phyloP scores from a whole-genome alignment of 2,113 vertebrate genomes.

The Oxyura jamaicensis region DNA sequence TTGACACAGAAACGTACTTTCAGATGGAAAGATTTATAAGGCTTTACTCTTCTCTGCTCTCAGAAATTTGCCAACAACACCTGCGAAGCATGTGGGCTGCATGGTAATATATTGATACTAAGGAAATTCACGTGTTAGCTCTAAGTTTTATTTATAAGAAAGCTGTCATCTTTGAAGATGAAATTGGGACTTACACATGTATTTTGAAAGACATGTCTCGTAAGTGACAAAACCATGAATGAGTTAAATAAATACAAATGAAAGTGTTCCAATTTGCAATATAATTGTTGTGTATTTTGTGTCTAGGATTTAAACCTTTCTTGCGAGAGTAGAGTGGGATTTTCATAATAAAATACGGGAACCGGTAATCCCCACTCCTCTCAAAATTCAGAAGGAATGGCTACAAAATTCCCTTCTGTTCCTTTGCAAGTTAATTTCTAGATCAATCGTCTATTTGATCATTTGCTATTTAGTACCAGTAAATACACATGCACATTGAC shows the following conservation, averaged over 20 bases:
- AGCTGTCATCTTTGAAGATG: constrained; percentile 64
- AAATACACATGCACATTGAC: not conserved
- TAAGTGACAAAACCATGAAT: constrained; percentile 73
- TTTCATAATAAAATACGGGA: not conserved
- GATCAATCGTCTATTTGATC: not conserved
- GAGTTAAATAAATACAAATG: constrained; percentile 69
- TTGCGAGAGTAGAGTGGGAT: not conserved
- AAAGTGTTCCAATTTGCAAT: constrained; percentile 51
- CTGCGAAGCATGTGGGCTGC: constrained; percentile 52
- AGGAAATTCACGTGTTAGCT: constrained; percentile 45
- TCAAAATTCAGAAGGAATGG: not conserved
- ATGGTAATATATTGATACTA: constrained; percentile 57
- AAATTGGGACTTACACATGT: constrained; percentile 66
- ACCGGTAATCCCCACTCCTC: not conserved
- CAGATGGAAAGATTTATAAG: not conserved
- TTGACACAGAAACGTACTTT: constrained; percentile 26
- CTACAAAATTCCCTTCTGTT: not conserved
- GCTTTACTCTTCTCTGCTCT: constrained; percentile 17
- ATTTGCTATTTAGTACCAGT: not conserved
- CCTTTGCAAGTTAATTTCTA: not conserved
- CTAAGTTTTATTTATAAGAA: constrained; percentile 68
- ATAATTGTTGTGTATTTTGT: constrained; percentile 31
- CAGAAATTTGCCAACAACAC: constrained; percentile 43
- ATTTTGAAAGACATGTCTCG: constrained; percentile 67
- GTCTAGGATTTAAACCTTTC: not conserved